Percentiles rank a stretch among this genome's conserved stretches.
These are phyloP conservation scores for Herminia tarsipennalis DNA, from an alignment of 2,888 invertebrate genomes.

Conservation along the genomic window DNA sequence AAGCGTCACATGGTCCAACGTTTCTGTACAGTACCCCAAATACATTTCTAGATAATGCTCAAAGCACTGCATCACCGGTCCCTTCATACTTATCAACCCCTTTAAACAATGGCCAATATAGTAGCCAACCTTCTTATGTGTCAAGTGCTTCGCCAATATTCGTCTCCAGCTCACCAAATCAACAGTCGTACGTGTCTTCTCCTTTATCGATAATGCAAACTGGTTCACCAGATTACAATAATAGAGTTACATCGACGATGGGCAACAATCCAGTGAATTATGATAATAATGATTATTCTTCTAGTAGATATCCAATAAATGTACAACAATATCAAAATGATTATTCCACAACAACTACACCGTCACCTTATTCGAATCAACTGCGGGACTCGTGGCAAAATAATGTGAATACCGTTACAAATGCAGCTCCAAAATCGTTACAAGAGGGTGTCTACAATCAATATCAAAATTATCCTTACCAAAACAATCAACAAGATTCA, in stretches of 20 bases:
- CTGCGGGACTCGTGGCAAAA: constrained; percentile 67
- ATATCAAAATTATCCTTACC: constrained; percentile 62
- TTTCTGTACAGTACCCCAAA: constrained; percentile 65
- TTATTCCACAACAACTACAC: constrained; percentile 63
- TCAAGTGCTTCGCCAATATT: constrained; percentile 76
- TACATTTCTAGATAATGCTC: constrained; percentile 60
- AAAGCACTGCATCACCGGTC: constrained; percentile 72
- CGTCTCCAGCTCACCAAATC: constrained; percentile 70
- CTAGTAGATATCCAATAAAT: constrained; percentile 67
- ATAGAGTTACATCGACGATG: constrained; percentile 61
- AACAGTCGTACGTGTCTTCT: constrained; percentile 74
- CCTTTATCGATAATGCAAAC: constrained; percentile 69
- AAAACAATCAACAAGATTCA: constrained; percentile 58
- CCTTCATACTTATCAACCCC: constrained; percentile 69
- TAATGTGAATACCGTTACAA: constrained; percentile 53
- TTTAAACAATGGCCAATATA: constrained; percentile 66
- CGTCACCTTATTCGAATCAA: constrained; percentile 64
- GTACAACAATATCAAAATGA: constrained; percentile 70
- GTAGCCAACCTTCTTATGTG: constrained; percentile 68
- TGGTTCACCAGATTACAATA: constrained; percentile 65
- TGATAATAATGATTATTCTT: constrained; percentile 70
- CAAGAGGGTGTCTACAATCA: constrained; percentile 63
- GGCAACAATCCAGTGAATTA: constrained; percentile 59
- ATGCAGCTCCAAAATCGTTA: constrained; percentile 63
- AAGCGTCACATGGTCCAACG: constrained; percentile 56